A percentile compares a stretch with the other conserved stretches of the same genome.
Conservation (phyloP, 1,140 invertebrate species). For the Lasioglossum albipes region DNA sequence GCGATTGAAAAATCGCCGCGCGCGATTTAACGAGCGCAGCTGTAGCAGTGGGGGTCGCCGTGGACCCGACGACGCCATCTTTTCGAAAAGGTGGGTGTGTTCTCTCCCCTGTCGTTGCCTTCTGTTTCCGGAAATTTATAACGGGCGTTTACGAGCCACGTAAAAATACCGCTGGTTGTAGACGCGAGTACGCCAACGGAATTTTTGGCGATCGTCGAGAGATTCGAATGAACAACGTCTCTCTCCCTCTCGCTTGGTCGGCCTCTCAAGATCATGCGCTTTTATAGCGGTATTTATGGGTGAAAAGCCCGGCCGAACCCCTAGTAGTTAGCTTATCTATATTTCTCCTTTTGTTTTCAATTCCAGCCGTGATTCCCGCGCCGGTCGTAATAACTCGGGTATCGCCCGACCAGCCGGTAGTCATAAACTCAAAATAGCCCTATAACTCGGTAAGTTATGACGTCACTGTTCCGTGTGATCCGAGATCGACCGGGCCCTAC, state of each 20-base stretch:
- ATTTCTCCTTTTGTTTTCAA: constrained; percentile 43
- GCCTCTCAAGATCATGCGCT: constrained; percentile 4
- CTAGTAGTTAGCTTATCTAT: constrained; percentile 5
- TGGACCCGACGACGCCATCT: not conserved
- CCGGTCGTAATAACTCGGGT: constrained; percentile 40
- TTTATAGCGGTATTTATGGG: constrained; percentile 21
- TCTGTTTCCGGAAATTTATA: constrained; percentile 50
- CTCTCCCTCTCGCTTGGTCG: not conserved
- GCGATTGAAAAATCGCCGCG: constrained; percentile 59
- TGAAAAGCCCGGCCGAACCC: not conserved
- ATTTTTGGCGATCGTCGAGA: constrained; percentile 9
- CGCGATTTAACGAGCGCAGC: constrained; percentile 54
- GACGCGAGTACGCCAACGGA: not conserved
- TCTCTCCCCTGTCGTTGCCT: constrained; percentile 19
- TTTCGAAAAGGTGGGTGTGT: not conserved
- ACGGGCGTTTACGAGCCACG: constrained; percentile 33
- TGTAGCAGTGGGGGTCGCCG: not conserved
- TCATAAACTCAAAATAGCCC: constrained; percentile 51
- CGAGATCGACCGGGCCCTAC: not conserved
- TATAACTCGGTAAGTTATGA: constrained; percentile 51
- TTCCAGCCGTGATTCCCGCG: constrained; percentile 21
- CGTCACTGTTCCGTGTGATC: constrained; percentile 28
- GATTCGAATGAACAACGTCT: not conserved
- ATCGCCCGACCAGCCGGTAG: constrained; percentile 39
- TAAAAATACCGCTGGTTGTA: constrained; percentile 3